phyloP scores from a whole-genome alignment of 1,140 invertebrate genomes.

The Hyles euphorbiae region DNA sequence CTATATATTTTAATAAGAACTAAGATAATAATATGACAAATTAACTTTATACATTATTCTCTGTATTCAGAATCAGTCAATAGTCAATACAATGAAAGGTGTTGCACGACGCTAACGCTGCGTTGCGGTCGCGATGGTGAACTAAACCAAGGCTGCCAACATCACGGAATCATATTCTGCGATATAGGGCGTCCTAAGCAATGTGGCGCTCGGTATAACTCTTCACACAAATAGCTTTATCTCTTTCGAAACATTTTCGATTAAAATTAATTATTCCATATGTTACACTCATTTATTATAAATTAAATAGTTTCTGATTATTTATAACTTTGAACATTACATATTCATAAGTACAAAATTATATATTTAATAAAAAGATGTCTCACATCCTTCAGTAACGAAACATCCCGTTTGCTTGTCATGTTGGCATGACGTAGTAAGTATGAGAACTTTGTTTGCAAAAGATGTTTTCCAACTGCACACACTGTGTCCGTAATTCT shows the following conservation, averaged over 20 bases:
- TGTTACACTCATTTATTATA: no score
- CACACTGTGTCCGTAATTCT: conserved; percentile 8
- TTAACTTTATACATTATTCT: conserved; percentile 77
- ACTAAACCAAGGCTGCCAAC: conserved; percentile 69
- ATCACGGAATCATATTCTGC: conserved; percentile 56
- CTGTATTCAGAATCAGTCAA: conserved; percentile 74
- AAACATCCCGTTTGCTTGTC: conserved; percentile 8
- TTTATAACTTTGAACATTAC: no score
- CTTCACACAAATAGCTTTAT: conserved; percentile 42
- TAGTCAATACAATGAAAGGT: conserved; percentile 81
- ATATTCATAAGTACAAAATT: neutral
- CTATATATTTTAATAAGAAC: conserved; percentile 71
- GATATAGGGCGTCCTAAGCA: conserved; percentile 69
- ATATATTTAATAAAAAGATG: conserved; percentile 1
- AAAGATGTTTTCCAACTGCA: conserved; percentile 15
- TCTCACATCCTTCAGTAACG: neutral
- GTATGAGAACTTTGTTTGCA: conserved; percentile 11
- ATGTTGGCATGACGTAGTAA: conserved; percentile 15
- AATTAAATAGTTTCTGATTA: no score
- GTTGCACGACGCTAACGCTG: conserved; percentile 73
- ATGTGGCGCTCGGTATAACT: conserved; percentile 59
- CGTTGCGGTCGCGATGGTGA: conserved; percentile 74
- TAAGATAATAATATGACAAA: conserved; percentile 74
- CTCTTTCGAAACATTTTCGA: conserved; percentile 35
- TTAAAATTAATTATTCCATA: no score